Conservation (phyloP, 2,888 invertebrate genomes). For the Xestia c-nigrum region DNA sequence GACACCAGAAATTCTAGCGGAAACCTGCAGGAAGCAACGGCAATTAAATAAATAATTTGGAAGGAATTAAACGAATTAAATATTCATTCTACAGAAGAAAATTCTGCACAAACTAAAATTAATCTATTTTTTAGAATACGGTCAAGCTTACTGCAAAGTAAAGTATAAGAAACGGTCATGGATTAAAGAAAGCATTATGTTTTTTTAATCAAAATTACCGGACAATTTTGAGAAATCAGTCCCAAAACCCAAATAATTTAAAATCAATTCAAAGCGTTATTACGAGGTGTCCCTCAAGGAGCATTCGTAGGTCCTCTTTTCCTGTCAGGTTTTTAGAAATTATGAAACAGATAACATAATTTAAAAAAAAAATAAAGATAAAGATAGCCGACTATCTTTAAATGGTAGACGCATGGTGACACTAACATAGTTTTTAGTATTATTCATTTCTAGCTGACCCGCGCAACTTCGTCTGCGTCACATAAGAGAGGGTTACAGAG, state of each 20-base stretch:
- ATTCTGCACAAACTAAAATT: neutral
- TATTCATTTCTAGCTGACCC: too few species aligned
- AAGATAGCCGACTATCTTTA: too few species aligned
- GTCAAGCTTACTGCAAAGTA: neutral
- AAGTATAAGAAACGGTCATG: neutral
- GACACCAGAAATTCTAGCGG: neutral
- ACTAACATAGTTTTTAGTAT: too few species aligned
- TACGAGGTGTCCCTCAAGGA: constrained; percentile 15
- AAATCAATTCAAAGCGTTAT: neutral
- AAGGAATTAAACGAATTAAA: neutral
- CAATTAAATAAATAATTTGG: neutral
- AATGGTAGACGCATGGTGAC: too few species aligned
- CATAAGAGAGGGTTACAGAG: too few species aligned
- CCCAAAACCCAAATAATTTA: neutral
- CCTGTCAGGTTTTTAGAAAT: too few species aligned
- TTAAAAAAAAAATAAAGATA: too few species aligned
- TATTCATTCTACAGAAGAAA: neutral
- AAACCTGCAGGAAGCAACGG: neutral
- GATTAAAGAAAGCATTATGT: neutral
- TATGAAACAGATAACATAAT: too few species aligned
- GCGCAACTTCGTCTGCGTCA: too few species aligned
- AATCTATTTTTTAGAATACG: neutral
- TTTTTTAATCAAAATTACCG: neutral
- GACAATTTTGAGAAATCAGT: neutral
- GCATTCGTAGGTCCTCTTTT: constrained; percentile 1